Evolutionary conservation across 2,888 invertebrate species (phyloP).

Genomic region (Stenodera caucasica): DNA sequence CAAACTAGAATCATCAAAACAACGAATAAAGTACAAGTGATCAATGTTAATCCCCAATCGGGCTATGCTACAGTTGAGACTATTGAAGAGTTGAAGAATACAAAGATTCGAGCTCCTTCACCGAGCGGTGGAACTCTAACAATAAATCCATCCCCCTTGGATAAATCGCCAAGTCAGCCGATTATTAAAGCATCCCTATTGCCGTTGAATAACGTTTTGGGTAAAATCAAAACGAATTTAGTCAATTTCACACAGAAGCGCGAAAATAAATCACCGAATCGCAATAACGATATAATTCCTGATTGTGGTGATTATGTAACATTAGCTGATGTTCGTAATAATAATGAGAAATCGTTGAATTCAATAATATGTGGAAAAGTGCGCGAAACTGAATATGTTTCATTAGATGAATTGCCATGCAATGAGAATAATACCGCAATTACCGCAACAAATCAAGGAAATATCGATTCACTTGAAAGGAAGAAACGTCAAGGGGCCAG

Average conservation of each 20-base stretch:
- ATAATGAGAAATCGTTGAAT: constrained; percentile 72
- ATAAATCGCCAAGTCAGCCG: constrained; percentile 41
- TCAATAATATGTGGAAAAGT: constrained; percentile 63
- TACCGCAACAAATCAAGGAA: constrained; percentile 22
- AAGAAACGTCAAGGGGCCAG: constrained; percentile 70
- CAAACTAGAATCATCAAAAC: constrained; percentile 34
- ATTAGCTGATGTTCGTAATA: constrained; percentile 74
- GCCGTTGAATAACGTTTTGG: constrained; percentile 74
- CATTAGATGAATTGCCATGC: constrained; percentile 74
- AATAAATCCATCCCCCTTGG: constrained; percentile 27
- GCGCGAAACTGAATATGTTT: constrained; percentile 76
- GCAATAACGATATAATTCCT: constrained; percentile 36
- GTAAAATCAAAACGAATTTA: constrained; percentile 62
- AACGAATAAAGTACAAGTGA: constrained; percentile 43
- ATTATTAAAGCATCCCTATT: constrained; percentile 57
- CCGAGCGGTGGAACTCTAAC: constrained; percentile 52
- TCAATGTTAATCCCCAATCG: constrained; percentile 51
- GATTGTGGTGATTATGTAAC: constrained; percentile 84
- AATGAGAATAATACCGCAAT: constrained; percentile 38
- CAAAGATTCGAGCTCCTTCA: constrained; percentile 46
- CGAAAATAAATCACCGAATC: constrained; percentile 58
- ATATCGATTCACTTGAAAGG: constrained; percentile 58
- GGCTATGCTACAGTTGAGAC: constrained; percentile 54
- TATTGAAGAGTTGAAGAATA: constrained; percentile 33
- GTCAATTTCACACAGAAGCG: constrained; percentile 45